Base-by-base conservation (phyloP, 2,113 vertebrate genomes). In the Neolamprologus devosi region DNA sequence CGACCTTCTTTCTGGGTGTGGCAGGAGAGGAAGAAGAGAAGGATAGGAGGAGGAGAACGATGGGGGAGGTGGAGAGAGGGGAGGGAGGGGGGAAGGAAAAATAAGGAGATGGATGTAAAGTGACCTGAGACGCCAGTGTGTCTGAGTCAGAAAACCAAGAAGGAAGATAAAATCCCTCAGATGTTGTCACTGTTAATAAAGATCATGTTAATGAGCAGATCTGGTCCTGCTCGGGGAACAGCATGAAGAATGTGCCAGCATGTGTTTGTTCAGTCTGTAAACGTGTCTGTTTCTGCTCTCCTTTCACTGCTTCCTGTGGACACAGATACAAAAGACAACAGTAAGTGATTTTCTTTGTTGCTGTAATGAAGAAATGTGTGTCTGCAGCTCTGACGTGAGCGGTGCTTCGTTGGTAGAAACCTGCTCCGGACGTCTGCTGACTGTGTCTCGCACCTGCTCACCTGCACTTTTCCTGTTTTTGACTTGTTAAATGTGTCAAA, bases 291-390 rank as follows among this genome's bases (percentile, higher is more conserved):
- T 23, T 91, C 73, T 90, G 19, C 37, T 87, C 47, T 91, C 45
- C 40, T 86, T 17, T 81, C 19, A 54, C 81, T 92, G 92, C 94
- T 58, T 26, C 92, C 4, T 60, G 9, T 68, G 94, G 93, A 93
- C 85, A 49, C 53, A 97, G 96, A 96, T 68, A 92, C 90, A 85
- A 88, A 87, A 4, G 49, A 65, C 1, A 90, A 95, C 89, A 84
- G 96, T 96, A 94, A 96, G 96, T 96, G 30, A 45, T 37, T 83
- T 26, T 84, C 17, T 75, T 80, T 60, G 21, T 84, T 26, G n/a
- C 14, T 78, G 42, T 49, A 47, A 75, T 75, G 1, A 33, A 2
- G n/a, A 68, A 47, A 21, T 82, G 70, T 83, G 19, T 60, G 4
- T 17, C 7, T 68, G 55, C 4, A n/a, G 35, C 9, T 9, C 21